These are phyloP conservation scores for Plectrocnemia conspersa DNA, from an alignment of 1,140 invertebrate genomes.

Conservation along the genomic window DNA sequence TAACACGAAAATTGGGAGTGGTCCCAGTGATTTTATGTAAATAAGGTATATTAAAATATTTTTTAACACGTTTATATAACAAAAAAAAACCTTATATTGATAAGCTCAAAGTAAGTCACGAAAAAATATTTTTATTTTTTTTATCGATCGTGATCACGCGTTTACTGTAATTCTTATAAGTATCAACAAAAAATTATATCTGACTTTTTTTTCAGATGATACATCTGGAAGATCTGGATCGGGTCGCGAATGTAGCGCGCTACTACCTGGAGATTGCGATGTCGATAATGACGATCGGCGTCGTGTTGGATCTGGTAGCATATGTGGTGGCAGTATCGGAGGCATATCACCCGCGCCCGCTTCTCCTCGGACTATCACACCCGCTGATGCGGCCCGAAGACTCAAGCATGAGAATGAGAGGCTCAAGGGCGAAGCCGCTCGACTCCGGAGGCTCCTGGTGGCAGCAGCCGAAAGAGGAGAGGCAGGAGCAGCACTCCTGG, in stretches of 20 bases:
- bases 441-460: slow-evolving; percentile 56
- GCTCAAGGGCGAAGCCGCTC: slow-evolving; percentile 49
- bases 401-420: slow-evolving; percentile 62
- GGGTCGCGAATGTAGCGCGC: slow-evolving; percentile 24
- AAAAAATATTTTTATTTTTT: no score
- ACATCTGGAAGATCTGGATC: slow-evolving; percentile 32
- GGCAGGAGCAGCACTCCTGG: slow-evolving; percentile 52
- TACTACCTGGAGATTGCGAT: slow-evolving; percentile 15
- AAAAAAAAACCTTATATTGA: no score
- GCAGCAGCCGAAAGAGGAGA: slow-evolving; percentile 57
- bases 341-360: slow-evolving; percentile 41
- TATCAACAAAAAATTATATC: background rate
- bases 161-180: background rate
- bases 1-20: no score
- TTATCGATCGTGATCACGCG: slow-evolving; percentile 6
- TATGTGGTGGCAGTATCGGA: slow-evolving; percentile 43
- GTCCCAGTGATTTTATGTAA: no score
- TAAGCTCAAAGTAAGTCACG: no score
- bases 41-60: no score
- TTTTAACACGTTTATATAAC: no score
- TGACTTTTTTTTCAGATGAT: slow-evolving; percentile 26
- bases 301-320: slow-evolving; percentile 37
- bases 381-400: slow-evolving; percentile 50
- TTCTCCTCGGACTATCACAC: slow-evolving; percentile 47
- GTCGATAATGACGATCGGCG: slow-evolving; percentile 9